These are phyloP conservation scores for Caenorhabditis sulstoni DNA, from an alignment of 2,888 invertebrate genomes.

Conservation along the genomic window DNA sequence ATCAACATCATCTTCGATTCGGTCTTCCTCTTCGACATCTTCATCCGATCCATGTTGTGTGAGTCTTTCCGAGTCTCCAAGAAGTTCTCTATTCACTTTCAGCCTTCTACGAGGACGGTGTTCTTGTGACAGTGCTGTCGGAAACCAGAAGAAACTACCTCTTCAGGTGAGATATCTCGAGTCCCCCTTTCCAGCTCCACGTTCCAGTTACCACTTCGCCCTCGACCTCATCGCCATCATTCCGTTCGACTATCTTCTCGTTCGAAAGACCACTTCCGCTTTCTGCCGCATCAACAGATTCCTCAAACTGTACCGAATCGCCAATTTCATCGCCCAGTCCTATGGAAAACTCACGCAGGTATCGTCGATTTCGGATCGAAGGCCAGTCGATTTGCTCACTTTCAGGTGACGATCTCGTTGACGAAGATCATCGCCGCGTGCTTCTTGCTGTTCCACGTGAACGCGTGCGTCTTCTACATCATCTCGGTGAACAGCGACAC, in stretches of 20 bases:
- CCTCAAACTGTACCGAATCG: constrained; percentile 61
- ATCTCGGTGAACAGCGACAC: constrained; percentile 60
- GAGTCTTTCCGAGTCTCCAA: constrained; percentile 20
- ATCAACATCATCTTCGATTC: constrained; percentile 71
- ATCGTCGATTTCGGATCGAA: neutral
- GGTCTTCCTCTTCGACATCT: constrained; percentile 71
- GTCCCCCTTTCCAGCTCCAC: neutral
- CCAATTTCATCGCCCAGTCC: constrained; percentile 58
- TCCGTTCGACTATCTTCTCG: constrained; percentile 53
- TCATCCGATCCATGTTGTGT: constrained; percentile 71
- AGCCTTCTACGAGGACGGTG: constrained; percentile 60
- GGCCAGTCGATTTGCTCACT: neutral
- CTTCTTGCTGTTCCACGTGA: constrained; percentile 74
- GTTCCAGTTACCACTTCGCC: constrained; percentile 47
- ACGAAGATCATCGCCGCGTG: constrained; percentile 59
- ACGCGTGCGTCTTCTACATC: constrained; percentile 72
- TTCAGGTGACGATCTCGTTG: constrained; percentile 54
- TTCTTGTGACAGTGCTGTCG: constrained; percentile 30
- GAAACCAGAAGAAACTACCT: constrained; percentile 54
- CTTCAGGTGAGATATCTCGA: constrained; percentile 14
- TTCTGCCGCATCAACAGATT: constrained; percentile 63
- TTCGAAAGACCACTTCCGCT: constrained; percentile 27
- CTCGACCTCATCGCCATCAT: constrained; percentile 52
- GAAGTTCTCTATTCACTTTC: neutral
- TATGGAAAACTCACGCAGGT: constrained; percentile 57